Evolutionary conservation across 2,888 invertebrate genomes (phyloP), one percentile per base, ranked within the genome.

Genomic region (Heliconius aoede): DNA sequence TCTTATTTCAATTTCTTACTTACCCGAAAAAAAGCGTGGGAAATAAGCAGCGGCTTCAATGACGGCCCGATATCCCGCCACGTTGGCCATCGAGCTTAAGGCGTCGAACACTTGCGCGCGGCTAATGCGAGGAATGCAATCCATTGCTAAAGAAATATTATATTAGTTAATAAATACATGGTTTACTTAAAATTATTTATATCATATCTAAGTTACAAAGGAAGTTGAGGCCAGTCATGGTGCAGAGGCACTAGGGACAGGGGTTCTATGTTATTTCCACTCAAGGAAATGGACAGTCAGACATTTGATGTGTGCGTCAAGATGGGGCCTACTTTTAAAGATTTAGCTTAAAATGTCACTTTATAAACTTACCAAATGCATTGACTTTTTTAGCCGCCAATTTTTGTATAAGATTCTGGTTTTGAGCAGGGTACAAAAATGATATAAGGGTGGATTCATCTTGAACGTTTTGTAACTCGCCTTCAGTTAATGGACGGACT

Each of bases 21-120:
- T 88, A 97, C 97, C 98, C 80, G 98, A 96, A 90, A 98, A 98
- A 91, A 98, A 98, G 82, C 98, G 94, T n/a, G 98, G 98, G 89
- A 97, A 98, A 86, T 98, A 95, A 83, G 97, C 97, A 1, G 98
- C 97, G 13, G 98, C 98, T 91, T 98, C 98, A 40, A 98, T 95
- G 21, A 98, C 98, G 1, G 98, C 98, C 72, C 98, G 95, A 91
- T 98, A 98, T 7, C 98, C 98, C 36, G 97, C 95, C 80, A 98
- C 97, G 87, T 98, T 98, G 0, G 98, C 98, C 98, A 98, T 98
- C 0, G 98, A 98, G 86, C 97, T 97, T 4, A 98, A 95, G 0
- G 97, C 98, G 89, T 98, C 98, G 89, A 98, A 98, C 1, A 97
- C 97, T 91, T 98, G 98, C 28, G 98, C 98, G 79, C 98, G 95